These are phyloP conservation scores for Dione juno DNA, from an alignment of 2,888 invertebrate species.

Conservation along the genomic window DNA sequence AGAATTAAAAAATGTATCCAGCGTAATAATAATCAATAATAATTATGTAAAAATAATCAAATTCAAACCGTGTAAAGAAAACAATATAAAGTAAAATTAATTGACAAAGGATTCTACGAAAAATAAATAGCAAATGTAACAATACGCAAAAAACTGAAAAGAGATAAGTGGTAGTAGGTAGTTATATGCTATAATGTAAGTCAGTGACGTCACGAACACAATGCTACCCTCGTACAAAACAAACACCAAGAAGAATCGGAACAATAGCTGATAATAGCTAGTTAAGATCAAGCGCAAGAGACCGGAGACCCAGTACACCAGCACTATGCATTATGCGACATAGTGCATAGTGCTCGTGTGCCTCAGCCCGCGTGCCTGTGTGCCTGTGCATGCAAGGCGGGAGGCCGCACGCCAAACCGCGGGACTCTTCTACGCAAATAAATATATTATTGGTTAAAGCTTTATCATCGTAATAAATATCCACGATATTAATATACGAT, in stretches of 20 bases:
- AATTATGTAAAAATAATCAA: too few species aligned
- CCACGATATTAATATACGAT: not conserved
- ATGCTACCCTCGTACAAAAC: not conserved
- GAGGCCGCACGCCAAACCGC: conserved; percentile 15
- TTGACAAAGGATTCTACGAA: too few species aligned
- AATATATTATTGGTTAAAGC: not conserved
- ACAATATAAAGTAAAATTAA: too few species aligned
- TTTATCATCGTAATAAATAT: not conserved
- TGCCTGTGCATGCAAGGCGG: not conserved
- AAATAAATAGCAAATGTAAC: too few species aligned
- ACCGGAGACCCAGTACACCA: too few species aligned
- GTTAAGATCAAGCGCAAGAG: too few species aligned
- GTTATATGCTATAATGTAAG: not conserved
- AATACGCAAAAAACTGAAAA: too few species aligned
- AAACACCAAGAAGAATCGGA: not conserved
- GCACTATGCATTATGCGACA: too few species aligned
- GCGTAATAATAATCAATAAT: too few species aligned
- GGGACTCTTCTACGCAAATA: not conserved
- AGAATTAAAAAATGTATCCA: too few species aligned
- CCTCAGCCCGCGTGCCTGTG: not conserved
- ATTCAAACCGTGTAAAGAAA: too few species aligned
- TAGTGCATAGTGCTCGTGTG: not conserved
- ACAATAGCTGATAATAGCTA: not conserved
- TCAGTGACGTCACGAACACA: not conserved
- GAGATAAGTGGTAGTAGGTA: too few species aligned